A percentile compares a stretch with the other conserved stretches of the same genome.
Evolutionary conservation across 2,888 invertebrate species (phyloP).

Genomic region (Dioctria linearis): DNA sequence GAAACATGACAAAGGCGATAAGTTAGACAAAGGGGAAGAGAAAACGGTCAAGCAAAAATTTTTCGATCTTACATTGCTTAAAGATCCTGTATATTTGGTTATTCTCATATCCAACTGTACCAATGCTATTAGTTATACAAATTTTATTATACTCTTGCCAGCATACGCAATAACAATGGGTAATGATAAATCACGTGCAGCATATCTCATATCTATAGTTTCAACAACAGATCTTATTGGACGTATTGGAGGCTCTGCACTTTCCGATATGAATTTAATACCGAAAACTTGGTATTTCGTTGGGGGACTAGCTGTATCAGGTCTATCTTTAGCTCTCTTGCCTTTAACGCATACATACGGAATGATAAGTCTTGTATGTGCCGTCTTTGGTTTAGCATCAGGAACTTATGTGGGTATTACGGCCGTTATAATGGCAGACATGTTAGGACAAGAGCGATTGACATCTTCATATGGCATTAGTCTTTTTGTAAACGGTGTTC

Average conservation of each 20-base stretch:
- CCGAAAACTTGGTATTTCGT: conserved; percentile 89
- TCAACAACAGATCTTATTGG: conserved; percentile 87
- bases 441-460: conserved; percentile 86
- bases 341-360: conserved; percentile 79
- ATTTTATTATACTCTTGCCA: conserved; percentile 87
- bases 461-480: conserved; percentile 91
- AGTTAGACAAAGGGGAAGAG: conserved; percentile 65
- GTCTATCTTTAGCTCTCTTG: conserved; percentile 80
- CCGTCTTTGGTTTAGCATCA: conserved; percentile 85
- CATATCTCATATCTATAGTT: conserved; percentile 84
- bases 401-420: conserved; percentile 90
- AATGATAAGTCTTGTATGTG: conserved; percentile 79
- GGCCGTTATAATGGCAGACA: conserved; percentile 90
- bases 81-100: conserved; percentile 85
- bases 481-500: conserved; percentile 85
- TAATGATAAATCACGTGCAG: conserved; percentile 81
- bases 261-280: conserved; percentile 83
- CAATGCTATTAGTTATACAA: conserved; percentile 89
- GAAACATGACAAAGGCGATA: conserved; percentile 64
- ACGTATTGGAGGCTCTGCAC: conserved; percentile 86
- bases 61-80: conserved; percentile 81
- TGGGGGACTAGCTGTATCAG: conserved; percentile 83
- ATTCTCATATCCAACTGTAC: conserved; percentile 89
- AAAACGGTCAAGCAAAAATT: conserved; percentile 74
- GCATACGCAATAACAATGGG: conserved; percentile 81